These are phyloP conservation scores for Euglossa dilemma DNA, from an alignment of 1,140 invertebrate species.

Conservation along the genomic window DNA sequence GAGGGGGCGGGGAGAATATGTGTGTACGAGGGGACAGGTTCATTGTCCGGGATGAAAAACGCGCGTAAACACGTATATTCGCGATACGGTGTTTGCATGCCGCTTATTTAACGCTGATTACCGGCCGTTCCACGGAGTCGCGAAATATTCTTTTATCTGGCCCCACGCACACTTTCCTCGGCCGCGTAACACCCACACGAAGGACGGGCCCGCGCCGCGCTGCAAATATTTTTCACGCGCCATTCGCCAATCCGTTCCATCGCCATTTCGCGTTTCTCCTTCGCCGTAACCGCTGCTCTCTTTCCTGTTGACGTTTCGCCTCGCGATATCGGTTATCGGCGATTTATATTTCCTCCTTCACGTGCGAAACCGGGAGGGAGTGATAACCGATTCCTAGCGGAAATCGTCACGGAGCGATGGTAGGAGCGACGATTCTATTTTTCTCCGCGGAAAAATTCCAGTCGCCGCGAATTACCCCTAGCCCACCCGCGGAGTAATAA, in stretches of 20 bases:
- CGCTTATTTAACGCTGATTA: conserved; percentile 58
- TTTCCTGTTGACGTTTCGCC: too few species aligned
- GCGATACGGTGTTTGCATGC: conserved; percentile 44
- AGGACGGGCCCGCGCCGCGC: neutral
- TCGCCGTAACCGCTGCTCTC: neutral
- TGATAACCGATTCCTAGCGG: too few species aligned
- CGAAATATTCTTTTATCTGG: conserved; percentile 19
- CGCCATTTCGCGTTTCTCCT: neutral
- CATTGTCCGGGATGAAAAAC: conserved; percentile 46
- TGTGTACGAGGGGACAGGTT: conserved; percentile 37
- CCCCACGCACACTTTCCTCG: neutral
- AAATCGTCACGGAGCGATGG: too few species aligned
- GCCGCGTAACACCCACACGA: conserved; percentile 4
- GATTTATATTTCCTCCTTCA: too few species aligned
- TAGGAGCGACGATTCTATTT: too few species aligned
- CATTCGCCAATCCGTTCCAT: neutral
- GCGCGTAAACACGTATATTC: conserved; percentile 41
- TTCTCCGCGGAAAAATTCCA: too few species aligned
- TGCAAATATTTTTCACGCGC: conserved; percentile 32
- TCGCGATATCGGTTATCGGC: too few species aligned
- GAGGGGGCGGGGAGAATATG: neutral
- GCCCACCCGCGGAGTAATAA: too few species aligned
- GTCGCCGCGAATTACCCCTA: too few species aligned
- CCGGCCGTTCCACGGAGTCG: conserved; percentile 28
- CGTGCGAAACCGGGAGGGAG: too few species aligned